Evolutionary conservation across 2,113 vertebrate species (phyloP).

Genomic region (Corythornis vintsioides): DNA sequence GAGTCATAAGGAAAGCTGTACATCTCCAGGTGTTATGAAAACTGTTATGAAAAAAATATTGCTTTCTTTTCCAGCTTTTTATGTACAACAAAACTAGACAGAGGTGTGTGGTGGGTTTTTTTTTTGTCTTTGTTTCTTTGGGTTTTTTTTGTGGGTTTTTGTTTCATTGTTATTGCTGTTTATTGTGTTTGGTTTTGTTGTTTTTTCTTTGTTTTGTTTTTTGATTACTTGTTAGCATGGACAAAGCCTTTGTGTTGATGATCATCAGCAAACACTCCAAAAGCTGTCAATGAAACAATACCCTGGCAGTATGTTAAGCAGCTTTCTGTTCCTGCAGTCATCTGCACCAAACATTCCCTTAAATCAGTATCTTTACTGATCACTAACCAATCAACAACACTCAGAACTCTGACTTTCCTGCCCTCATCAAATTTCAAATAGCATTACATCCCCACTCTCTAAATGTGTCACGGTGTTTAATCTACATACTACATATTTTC

Average conservation of each 20-base stretch:
- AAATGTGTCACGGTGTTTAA: background rate
- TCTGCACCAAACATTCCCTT: background rate
- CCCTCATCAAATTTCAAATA: background rate
- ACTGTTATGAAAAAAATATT: background rate
- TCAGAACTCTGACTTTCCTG: background rate
- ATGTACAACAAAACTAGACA: background rate
- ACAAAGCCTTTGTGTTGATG: background rate
- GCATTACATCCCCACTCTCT: background rate
- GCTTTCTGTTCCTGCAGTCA: background rate
- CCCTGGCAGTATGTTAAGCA: background rate
- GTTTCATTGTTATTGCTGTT: no score
- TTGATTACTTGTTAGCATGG: background rate
- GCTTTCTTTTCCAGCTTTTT: background rate
- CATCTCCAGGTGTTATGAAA: background rate
- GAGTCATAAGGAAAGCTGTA: background rate
- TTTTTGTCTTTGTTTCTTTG: no score
- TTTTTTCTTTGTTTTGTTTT: no score
- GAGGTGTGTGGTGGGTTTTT: background rate
- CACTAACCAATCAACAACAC: background rate
- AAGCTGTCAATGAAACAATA: background rate
- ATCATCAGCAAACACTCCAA: background rate
- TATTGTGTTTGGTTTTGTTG: no score
- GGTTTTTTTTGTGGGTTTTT: no score
- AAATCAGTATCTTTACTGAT: background rate
- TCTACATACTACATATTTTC: background rate